A percentile compares a stretch with the other conserved stretches of the same genome.
phyloP scores from a whole-genome alignment of 1,140 invertebrate species.

The Cydia strobilella region DNA sequence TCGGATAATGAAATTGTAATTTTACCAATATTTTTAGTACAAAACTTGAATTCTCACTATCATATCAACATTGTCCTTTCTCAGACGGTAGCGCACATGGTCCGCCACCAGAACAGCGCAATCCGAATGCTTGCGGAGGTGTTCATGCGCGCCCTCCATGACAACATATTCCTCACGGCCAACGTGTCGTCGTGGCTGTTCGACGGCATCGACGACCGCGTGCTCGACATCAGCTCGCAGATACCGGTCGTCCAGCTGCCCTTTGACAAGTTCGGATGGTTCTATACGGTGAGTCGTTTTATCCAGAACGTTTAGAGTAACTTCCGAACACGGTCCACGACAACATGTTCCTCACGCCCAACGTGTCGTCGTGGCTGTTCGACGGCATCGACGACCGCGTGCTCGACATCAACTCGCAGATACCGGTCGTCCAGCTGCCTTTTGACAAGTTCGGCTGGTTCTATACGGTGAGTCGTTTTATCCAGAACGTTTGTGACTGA shows the following conservation, averaged over 20 bases:
- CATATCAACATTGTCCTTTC: conserved; percentile 42
- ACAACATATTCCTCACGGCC: conserved; percentile 82
- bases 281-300: conserved; percentile 80
- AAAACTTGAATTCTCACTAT: too few species aligned
- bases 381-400: conserved; percentile 87
- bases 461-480: conserved; percentile 74
- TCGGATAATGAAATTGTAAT: too few species aligned
- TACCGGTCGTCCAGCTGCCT: conserved; percentile 83
- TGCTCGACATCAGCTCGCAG: conserved; percentile 82
- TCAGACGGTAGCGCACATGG: conserved; percentile 84
- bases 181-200: conserved; percentile 83
- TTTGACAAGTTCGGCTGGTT: conserved; percentile 90
- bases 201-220: conserved; percentile 86
- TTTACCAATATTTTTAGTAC: too few species aligned
- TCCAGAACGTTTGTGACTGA: not conserved
- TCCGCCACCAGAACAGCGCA: conserved; percentile 73
- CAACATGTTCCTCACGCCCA: conserved; percentile 82
- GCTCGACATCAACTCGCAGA: conserved; percentile 80
- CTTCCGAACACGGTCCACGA: conserved; percentile 38
- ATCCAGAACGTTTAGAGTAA: not conserved
- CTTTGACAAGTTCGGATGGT: conserved; percentile 88
- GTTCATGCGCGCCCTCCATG: conserved; percentile 78
- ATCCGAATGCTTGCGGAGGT: conserved; percentile 79
- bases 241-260: conserved; percentile 83
- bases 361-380: conserved; percentile 83